Conservation (phyloP, 2,113 vertebrate species). For the Phocoena sinus region DNA sequence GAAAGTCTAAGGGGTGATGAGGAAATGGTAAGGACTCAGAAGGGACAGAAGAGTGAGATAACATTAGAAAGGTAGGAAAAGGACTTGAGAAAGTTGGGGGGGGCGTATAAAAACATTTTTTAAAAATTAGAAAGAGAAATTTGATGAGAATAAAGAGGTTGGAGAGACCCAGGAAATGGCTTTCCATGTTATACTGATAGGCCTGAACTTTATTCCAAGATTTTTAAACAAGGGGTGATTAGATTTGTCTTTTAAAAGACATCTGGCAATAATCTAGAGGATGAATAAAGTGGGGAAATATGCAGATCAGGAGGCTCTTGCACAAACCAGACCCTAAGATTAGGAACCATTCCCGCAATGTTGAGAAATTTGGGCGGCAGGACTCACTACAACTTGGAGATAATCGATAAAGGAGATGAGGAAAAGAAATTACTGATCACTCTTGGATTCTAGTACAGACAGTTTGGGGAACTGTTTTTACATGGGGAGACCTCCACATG, state of each 20-base stretch:
- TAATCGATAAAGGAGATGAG: not conserved
- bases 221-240: not conserved
- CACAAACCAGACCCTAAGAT: not conserved
- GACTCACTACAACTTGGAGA: not conserved
- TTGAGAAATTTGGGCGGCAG: not conserved
- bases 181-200: not conserved
- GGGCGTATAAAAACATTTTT: not conserved
- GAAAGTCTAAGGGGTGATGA: not conserved
- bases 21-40: not conserved
- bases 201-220: not conserved
- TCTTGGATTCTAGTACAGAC: not conserved
- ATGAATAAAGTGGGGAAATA: not conserved
- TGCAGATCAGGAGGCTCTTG: not conserved
- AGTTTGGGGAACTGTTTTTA: not conserved
- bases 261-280: not conserved
- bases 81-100: not conserved
- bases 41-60: not conserved
- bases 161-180: not conserved
- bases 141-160: not conserved
- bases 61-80: not conserved
- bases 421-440: not conserved
- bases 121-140: not conserved
- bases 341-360: not conserved
- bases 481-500: not conserved
- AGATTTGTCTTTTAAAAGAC: conserved; percentile 11